A percentile compares a stretch with the other conserved stretches of the same genome.
These are phyloP conservation scores for Trichonephila inaurata DNA, from an alignment of 1,140 invertebrate species.

Conservation along the genomic window DNA sequence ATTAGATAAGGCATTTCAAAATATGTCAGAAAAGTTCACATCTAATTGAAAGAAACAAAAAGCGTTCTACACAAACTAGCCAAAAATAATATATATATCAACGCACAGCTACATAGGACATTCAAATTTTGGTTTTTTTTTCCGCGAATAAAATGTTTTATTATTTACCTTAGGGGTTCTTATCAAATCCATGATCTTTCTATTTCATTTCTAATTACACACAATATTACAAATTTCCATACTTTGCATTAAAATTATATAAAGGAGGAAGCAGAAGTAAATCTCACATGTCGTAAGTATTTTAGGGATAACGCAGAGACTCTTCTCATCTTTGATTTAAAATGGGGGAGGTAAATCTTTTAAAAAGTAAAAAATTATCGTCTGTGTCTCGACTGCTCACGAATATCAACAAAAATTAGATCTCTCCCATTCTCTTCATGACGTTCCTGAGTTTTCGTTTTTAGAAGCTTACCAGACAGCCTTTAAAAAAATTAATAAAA, in stretches of 20 bases:
- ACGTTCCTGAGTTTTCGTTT: not conserved
- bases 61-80: not conserved
- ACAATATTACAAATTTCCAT: conserved; percentile 24
- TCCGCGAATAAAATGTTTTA: not conserved
- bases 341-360: not conserved
- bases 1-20: too few species aligned
- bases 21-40: not conserved
- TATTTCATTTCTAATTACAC: conserved; percentile 29
- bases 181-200: conserved; percentile 75
- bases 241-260: conserved; percentile 36
- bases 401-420: conserved; percentile 28
- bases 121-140: not conserved
- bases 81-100: not conserved
- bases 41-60: not conserved
- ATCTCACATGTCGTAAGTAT: conserved; percentile 62
- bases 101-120: not conserved
- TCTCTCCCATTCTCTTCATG: not conserved
- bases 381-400: not conserved
- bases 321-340: conserved; percentile 12
- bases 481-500: not conserved
- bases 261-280: conserved; percentile 59
- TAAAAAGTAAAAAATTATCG: conserved; percentile 5
- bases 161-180: conserved; percentile 70
- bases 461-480: not conserved
- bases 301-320: conserved; percentile 46